Evolutionary conservation across 2,113 vertebrate genomes (phyloP).

Genomic region (Cottus gobio): DNA sequence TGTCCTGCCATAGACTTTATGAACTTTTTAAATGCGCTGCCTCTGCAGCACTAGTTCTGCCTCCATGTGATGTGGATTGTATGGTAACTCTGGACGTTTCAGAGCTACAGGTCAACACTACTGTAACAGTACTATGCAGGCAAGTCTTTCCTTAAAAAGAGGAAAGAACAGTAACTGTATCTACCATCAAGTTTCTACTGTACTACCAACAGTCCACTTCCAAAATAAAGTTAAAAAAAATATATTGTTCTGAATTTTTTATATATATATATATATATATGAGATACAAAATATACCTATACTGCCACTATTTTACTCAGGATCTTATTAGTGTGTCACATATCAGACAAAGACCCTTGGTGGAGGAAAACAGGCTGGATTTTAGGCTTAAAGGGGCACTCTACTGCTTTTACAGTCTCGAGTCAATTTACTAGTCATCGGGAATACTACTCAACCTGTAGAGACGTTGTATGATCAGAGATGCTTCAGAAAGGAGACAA

Average conservation of each 20-base stretch:
- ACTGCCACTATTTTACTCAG: too few relatives aligned
- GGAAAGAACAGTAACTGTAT: neutral
- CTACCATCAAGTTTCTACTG: neutral
- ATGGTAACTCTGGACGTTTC: neutral
- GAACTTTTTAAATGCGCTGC: neutral
- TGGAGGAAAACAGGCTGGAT: too few relatives aligned
- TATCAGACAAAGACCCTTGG: too few relatives aligned
- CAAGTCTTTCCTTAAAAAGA: neutral
- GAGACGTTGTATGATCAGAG: too few relatives aligned
- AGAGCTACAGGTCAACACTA: neutral
- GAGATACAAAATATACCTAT: too few relatives aligned
- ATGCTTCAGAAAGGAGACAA: too few relatives aligned
- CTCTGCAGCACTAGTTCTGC: neutral
- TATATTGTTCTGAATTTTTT: neutral
- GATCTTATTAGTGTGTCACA: too few relatives aligned
- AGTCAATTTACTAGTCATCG: too few relatives aligned
- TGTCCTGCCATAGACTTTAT: slow-evolving; percentile 84
- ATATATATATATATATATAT: too few relatives aligned
- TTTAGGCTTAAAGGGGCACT: too few relatives aligned
- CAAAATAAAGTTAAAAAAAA: slow-evolving; percentile 32
- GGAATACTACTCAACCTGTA: too few relatives aligned
- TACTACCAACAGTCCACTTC: neutral
- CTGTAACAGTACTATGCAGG: neutral
- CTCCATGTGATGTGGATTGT: neutral
- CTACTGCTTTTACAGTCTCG: too few relatives aligned